phyloP scores from a whole-genome alignment of 2,113 vertebrate genomes.

The Alligator mississippiensis region DNA sequence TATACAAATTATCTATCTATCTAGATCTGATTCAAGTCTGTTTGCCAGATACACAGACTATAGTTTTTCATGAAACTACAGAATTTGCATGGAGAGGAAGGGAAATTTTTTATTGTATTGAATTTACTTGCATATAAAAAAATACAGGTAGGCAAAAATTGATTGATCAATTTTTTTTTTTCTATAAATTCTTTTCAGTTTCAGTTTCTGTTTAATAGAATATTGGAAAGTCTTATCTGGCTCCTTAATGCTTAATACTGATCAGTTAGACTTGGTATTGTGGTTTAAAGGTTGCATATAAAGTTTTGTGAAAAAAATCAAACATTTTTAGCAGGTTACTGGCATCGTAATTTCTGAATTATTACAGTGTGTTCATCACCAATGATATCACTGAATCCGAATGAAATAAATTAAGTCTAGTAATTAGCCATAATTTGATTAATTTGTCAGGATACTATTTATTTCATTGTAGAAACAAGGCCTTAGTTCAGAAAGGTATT shows the following conservation, averaged over 20 bases:
- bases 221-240: background rate
- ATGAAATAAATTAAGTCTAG: background rate
- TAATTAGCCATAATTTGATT: background rate
- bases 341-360: background rate
- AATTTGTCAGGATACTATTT: background rate
- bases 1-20: background rate
- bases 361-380: background rate
- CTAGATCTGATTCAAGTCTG: background rate
- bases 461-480: background rate
- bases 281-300: background rate
- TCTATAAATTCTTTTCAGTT: background rate
- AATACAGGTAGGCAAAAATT: background rate
- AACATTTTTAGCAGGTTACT: background rate
- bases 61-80: background rate
- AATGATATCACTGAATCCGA: background rate
- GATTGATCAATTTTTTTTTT: background rate
- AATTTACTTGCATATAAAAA: background rate
- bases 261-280: fast-evolving
- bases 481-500: background rate
- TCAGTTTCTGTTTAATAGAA: background rate
- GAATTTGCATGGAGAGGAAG: background rate
- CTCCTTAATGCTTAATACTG: background rate
- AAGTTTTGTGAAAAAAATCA: background rate
- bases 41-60: background rate
- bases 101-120: background rate